Conservation (phyloP, 2,797 vertebrate species). For the Darevskia mixta region DNA sequence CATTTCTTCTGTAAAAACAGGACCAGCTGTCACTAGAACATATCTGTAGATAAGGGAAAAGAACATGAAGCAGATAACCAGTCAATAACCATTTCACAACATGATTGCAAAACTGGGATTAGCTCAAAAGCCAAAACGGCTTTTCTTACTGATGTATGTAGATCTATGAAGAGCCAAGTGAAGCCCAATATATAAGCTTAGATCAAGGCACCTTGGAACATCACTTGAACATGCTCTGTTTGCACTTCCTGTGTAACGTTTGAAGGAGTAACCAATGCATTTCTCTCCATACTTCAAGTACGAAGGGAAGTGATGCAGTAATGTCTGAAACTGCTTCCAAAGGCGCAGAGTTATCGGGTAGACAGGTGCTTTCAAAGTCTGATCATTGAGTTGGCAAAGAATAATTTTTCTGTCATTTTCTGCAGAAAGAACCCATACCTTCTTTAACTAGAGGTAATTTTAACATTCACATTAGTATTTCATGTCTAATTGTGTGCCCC, state of each 20-base stretch:
- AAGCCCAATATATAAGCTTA: neutral
- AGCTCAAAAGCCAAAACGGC: neutral
- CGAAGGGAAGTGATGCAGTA: neutral
- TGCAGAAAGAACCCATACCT: neutral
- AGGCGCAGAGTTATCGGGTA: neutral
- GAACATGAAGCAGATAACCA: neutral
- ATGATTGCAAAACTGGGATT: neutral
- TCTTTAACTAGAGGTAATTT: neutral
- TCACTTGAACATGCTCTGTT: neutral
- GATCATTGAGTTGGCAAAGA: neutral
- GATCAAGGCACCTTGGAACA: neutral
- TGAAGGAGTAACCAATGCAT: neutral
- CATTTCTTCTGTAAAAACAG: slow-evolving; percentile 97
- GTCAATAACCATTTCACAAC: neutral
- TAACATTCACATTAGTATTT: neutral
- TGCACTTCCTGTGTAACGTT: neutral
- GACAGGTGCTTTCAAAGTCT: neutral
- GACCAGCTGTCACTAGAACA: slow-evolving; percentile 93
- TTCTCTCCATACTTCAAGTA: neutral
- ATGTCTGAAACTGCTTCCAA: neutral
- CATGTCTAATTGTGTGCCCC: neutral
- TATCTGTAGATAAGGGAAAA: slow-evolving; percentile 81
- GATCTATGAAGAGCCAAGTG: neutral
- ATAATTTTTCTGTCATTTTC: neutral
- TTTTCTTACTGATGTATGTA: neutral